These are phyloP conservation scores for Oncopeltus fasciatus DNA, from an alignment of 1,140 invertebrate species.

Conservation along the genomic window DNA sequence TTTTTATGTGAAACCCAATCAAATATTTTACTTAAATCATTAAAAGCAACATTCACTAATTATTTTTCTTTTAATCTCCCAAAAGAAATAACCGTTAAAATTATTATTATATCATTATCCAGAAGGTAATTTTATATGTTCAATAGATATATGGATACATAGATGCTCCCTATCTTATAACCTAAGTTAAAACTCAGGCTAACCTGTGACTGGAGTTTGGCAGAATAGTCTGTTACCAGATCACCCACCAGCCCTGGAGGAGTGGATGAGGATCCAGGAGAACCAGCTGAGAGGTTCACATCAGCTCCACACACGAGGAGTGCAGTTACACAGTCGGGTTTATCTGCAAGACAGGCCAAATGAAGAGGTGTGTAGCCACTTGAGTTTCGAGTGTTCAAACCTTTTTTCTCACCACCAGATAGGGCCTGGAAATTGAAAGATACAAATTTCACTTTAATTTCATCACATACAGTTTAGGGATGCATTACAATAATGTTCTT, in stretches of 20 bases:
- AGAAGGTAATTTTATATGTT: no score
- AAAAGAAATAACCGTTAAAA: no score
- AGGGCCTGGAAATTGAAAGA: neutral
- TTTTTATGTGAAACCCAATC: no score
- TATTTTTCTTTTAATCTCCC: no score
- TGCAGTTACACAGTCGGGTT: conserved; percentile 74
- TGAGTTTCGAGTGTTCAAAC: conserved; percentile 60
- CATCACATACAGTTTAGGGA: neutral
- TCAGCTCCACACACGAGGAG: conserved; percentile 69
- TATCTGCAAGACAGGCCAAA: conserved; percentile 66
- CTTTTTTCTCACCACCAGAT: conserved; percentile 1
- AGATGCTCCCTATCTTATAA: neutral
- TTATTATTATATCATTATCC: no score
- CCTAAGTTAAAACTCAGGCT: neutral
- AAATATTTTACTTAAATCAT: no score
- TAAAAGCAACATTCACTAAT: no score
- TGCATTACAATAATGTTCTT: neutral
- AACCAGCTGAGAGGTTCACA: conserved; percentile 52
- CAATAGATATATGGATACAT: no score
- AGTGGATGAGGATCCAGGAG: conserved; percentile 27
- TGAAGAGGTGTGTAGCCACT: conserved; percentile 75
- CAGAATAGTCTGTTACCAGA: conserved; percentile 47
- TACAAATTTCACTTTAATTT: neutral
- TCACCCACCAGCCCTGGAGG: conserved; percentile 46
- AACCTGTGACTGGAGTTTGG: conserved; percentile 40